Percentiles rank a stretch among this genome's conserved stretches.
phyloP scores from a whole-genome alignment of 1,140 invertebrate species.

The Drosophila sp. region DNA sequence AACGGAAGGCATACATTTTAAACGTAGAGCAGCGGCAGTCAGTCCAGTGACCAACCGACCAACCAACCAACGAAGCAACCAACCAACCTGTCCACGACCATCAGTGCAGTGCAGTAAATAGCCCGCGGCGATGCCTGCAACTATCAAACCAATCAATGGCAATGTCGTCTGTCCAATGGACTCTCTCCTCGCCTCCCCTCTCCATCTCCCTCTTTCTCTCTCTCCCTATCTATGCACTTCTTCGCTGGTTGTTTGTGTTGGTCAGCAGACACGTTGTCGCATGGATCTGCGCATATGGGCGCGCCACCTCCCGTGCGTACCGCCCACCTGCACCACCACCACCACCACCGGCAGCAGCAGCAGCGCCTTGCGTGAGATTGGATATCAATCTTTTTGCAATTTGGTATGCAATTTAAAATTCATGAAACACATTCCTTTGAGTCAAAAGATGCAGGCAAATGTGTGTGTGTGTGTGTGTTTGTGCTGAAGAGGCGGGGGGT shows the following conservation, averaged over 20 bases:
- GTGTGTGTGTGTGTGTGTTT: conserved; percentile 26
- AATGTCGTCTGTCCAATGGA: conserved; percentile 41
- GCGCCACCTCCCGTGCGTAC: conserved; percentile 27
- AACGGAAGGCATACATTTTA: conserved; percentile 81
- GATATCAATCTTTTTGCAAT: conserved; percentile 82
- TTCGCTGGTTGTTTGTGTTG: not conserved
- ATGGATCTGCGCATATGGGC: conserved; percentile 19
- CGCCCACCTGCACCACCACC: conserved; percentile 60
- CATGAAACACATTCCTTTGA: conserved; percentile 82
- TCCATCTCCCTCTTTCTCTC: not conserved
- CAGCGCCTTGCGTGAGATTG: conserved; percentile 79
- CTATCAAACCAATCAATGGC: conserved; percentile 76
- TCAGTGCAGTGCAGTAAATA: conserved; percentile 7
- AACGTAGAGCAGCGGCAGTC: conserved; percentile 39
- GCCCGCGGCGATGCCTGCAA: conserved; percentile 28
- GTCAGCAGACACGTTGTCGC: conserved; percentile 47
- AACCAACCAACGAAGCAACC: not conserved
- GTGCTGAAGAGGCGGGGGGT: not conserved
- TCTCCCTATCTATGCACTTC: not conserved
- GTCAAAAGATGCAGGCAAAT: conserved; percentile 80
- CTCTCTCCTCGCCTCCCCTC: not conserved
- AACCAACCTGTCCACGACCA: conserved; percentile 2
- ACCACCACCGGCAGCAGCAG: conserved; percentile 7
- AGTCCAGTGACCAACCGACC: conserved; percentile 56
- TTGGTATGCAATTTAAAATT: conserved; percentile 82